Percentiles rank a stretch among this genome's conserved stretches.
Evolutionary conservation across 2,888 invertebrate genomes (phyloP).

Genomic region (Drosophila mercatorum): DNA sequence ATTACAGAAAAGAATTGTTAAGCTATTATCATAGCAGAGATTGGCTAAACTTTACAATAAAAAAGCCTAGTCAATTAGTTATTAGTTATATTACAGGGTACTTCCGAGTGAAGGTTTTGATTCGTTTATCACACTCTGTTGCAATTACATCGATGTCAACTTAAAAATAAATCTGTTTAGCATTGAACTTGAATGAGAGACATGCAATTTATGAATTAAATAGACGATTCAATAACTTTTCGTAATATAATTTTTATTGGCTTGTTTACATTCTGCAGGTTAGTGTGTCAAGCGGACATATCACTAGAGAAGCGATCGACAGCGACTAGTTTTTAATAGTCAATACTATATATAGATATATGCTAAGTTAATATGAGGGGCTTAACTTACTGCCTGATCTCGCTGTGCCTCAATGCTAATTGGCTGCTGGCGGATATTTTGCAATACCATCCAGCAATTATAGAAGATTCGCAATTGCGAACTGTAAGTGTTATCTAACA

Average conservation of each 20-base stretch:
- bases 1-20: too few species aligned
- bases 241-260: neutral
- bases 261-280: neutral
- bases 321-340: neutral
- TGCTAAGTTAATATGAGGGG: slow-evolving; percentile 7
- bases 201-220: slow-evolving; percentile 26
- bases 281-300: slow-evolving; percentile 17
- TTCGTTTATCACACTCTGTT: neutral
- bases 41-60: neutral
- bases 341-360: neutral
- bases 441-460: slow-evolving; percentile 12
- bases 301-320: neutral
- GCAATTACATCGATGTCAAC: neutral
- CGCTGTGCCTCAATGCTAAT: slow-evolving; percentile 19
- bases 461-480: slow-evolving; percentile 45
- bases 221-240: slow-evolving; percentile 6
- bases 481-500: slow-evolving; percentile 28
- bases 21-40: neutral
- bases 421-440: slow-evolving; percentile 10
- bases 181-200: slow-evolving; percentile 38
- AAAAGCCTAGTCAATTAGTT: neutral
- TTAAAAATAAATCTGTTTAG: neutral
- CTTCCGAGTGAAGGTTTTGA: neutral
- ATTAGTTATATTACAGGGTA: neutral
- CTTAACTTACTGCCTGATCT: slow-evolving; percentile 27